Percentiles rank a stretch among this genome's conserved stretches.
These are phyloP conservation scores for Oxygymnocypris stewartii DNA, from an alignment of 2,113 vertebrate species.

Conservation along the genomic window DNA sequence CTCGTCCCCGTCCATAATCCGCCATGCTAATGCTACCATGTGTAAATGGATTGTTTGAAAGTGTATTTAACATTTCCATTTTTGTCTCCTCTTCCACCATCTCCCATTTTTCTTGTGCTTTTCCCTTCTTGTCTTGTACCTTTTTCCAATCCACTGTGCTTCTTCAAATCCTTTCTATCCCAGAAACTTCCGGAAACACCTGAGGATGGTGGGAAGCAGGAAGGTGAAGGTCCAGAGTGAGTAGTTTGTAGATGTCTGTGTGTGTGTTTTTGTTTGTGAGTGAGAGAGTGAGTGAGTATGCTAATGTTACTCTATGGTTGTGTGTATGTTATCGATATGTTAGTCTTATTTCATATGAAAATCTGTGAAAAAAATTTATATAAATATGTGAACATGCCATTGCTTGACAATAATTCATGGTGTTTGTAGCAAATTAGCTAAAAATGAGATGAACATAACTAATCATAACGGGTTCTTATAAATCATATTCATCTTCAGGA, in stretches of 20 bases:
- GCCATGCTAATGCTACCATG: slow-evolving; percentile 21
- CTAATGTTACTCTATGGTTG: not conserved
- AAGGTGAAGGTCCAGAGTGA: slow-evolving; percentile 94
- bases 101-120: slow-evolving; percentile 42
- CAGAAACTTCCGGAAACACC: slow-evolving; percentile 97
- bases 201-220: slow-evolving; percentile 96
- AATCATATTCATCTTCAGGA: too few species aligned
- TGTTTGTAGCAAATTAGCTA: not conserved
- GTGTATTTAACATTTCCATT: slow-evolving; percentile 15
- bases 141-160: slow-evolving; percentile 35
- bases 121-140: not conserved
- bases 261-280: not conserved
- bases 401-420: slow-evolving; percentile 47
- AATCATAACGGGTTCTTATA: too few species aligned
- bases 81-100: slow-evolving; percentile 40
- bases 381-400: slow-evolving; percentile 10
- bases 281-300: not conserved
- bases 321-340: not conserved
- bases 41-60: slow-evolving; percentile 23
- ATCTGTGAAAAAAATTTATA: not conserved
- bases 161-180: slow-evolving; percentile 38
- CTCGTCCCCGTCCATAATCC: slow-evolving; percentile 42
- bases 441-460: too few species aligned
- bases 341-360: slow-evolving; percentile 1
- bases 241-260: slow-evolving; percentile 58